Conservation (phyloP, 2,888 invertebrate genomes). For the Timema podura region DNA sequence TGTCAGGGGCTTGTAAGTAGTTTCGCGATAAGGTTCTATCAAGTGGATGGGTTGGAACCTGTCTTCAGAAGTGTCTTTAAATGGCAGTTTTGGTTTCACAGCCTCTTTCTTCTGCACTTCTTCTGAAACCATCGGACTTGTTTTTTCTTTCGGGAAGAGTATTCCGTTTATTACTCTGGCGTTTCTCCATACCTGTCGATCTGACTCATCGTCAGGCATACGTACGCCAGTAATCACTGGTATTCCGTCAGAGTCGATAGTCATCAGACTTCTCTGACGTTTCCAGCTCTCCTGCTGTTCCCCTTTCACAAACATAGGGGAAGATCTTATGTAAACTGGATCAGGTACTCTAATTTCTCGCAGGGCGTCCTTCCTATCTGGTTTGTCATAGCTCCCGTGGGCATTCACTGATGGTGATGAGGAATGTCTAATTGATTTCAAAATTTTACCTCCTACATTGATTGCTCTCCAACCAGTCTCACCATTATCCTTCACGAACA, state of each 20-base stretch:
- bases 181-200: constrained; percentile 81
- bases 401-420: background rate
- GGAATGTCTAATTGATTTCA: background rate
- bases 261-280: constrained; percentile 60
- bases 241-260: constrained; percentile 66
- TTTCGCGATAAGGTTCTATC: background rate
- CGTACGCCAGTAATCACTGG: constrained; percentile 78
- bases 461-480: background rate
- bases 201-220: constrained; percentile 79
- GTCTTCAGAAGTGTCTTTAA: background rate
- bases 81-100: constrained; percentile 1
- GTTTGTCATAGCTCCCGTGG: background rate
- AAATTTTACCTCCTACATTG: background rate
- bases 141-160: constrained; percentile 58
- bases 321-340: constrained; percentile 65
- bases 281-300: constrained; percentile 50
- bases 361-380: background rate
- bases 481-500: background rate
- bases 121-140: background rate
- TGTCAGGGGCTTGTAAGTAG: constrained; percentile 2
- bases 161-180: constrained; percentile 83
- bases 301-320: constrained; percentile 56
- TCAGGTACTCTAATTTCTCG: constrained; percentile 51
- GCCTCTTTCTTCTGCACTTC: constrained; percentile 6
- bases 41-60: background rate